Evolutionary conservation across 92 coral and sea anemone genomes (phyloP).

Genomic region (Epizoanthus ramosus): DNA sequence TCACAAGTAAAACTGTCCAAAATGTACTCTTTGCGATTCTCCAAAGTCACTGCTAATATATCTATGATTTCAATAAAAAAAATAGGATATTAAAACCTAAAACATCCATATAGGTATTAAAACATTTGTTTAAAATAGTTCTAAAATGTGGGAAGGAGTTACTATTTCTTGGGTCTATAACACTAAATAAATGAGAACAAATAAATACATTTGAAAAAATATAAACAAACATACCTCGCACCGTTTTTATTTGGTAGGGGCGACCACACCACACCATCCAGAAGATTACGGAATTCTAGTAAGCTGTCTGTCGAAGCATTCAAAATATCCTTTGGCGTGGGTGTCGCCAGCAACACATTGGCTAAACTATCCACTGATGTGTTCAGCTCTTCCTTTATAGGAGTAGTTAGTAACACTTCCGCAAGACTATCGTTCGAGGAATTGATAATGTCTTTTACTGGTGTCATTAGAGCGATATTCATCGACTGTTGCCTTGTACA

Average conservation of each 20-base stretch:
- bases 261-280: constrained; percentile 90
- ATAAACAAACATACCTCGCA: background rate
- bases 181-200: background rate
- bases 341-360: constrained; percentile 28
- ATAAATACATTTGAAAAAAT: background rate
- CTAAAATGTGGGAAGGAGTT: no score
- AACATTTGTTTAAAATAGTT: no score
- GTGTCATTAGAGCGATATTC: constrained; percentile 25
- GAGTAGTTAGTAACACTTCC: constrained; percentile 8
- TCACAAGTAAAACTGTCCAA: no score
- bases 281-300: constrained; percentile 57
- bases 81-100: no score
- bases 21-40: no score
- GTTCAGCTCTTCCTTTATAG: background rate
- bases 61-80: no score
- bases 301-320: constrained; percentile 78
- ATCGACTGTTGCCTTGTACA: constrained; percentile 39
- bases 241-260: constrained; percentile 57
- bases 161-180: no score
- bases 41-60: no score
- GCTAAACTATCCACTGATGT: background rate
- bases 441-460: constrained; percentile 14
- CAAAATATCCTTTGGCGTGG: constrained; percentile 42
- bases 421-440: constrained; percentile 26
- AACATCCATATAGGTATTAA: no score